Percentiles rank a stretch among this genome's conserved stretches.
Evolutionary conservation across 2,113 vertebrate genomes (phyloP).

Genomic region (Cyprinodon tularosa): DNA sequence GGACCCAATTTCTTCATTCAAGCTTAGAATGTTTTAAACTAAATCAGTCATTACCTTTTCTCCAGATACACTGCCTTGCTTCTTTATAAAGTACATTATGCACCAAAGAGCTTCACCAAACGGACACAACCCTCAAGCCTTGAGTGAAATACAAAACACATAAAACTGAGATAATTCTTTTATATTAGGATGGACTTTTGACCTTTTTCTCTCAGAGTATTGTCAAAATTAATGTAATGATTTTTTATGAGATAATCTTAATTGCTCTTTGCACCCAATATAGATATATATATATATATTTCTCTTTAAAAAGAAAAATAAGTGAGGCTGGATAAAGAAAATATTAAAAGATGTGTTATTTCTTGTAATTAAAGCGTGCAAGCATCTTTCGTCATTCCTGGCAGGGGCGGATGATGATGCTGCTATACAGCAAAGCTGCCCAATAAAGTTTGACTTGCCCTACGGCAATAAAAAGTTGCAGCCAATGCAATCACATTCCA

Average conservation of each 20-base stretch:
- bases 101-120: background rate
- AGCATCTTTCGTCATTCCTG: slow-evolving; percentile 12
- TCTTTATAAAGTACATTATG: background rate
- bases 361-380: background rate
- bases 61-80: background rate
- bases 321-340: background rate
- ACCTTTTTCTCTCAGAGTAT: background rate
- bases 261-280: background rate
- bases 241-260: background rate
- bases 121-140: no score
- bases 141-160: background rate
- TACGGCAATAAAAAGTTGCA: slow-evolving; percentile 57
- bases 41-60: background rate
- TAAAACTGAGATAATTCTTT: background rate
- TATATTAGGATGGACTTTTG: background rate
- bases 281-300: background rate
- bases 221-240: background rate
- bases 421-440: slow-evolving; percentile 14
- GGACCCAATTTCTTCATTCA: no score
- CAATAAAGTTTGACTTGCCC: slow-evolving; percentile 75
- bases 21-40: no score
- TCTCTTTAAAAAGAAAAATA: background rate
- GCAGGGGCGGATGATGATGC: slow-evolving; percentile 33
- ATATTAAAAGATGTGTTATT: background rate
- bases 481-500: slow-evolving; percentile 54